These are phyloP conservation scores for Leucosticte australis DNA, from an alignment of 2,113 vertebrate species.

Conservation along the genomic window DNA sequence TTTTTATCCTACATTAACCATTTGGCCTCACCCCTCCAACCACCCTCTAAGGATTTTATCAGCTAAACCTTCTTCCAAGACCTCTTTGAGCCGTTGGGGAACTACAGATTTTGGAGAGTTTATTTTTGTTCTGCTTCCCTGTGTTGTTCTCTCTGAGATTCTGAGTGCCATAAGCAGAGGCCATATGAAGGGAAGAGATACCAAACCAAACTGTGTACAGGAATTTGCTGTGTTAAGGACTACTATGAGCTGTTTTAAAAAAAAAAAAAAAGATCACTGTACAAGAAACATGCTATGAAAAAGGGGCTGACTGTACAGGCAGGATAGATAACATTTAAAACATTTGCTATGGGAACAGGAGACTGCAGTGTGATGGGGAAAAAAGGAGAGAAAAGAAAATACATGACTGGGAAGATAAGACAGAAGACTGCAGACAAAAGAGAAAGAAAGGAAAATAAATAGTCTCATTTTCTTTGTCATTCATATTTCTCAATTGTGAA, in stretches of 20 bases:
- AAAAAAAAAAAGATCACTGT: not conserved
- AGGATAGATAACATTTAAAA: not conserved
- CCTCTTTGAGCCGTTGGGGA: not conserved
- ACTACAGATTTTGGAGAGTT: constrained; percentile 11
- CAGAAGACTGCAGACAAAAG: not conserved
- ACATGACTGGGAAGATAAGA: not conserved
- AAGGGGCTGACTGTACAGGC: not conserved
- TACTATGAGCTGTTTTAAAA: not conserved
- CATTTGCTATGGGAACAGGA: not conserved
- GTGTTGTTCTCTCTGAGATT: not conserved
- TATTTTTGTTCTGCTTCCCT: constrained; percentile 20
- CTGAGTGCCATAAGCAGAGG: not conserved
- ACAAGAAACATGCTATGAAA: not conserved
- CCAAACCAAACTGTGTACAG: not conserved
- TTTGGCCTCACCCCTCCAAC: constrained; percentile 44
- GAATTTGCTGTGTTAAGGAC: constrained; percentile 1
- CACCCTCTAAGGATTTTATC: constrained; percentile 19
- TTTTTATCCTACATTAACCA: constrained; percentile 67
- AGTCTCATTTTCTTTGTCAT: not conserved
- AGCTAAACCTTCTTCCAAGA: constrained; percentile 35
- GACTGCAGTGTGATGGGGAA: not conserved
- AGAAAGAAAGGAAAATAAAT: not conserved
- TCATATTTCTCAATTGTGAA: not conserved
- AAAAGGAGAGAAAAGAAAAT: not conserved
- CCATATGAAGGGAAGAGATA: not conserved